phyloP scores from a whole-genome alignment of 2,888 invertebrate genomes.

The Cremastobaeus sp. region DNA sequence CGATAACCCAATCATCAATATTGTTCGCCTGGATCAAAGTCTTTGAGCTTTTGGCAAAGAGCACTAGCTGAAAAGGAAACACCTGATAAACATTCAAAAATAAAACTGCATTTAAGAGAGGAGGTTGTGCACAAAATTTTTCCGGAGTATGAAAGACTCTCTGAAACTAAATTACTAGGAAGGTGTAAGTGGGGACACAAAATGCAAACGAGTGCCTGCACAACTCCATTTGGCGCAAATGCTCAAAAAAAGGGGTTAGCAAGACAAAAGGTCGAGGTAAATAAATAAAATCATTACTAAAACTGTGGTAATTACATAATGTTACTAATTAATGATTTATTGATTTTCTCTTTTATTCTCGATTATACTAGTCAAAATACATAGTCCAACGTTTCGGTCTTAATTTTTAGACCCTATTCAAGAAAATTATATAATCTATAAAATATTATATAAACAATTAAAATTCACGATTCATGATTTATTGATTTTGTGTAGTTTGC shows the following conservation, averaged over 20 bases:
- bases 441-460: no score
- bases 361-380: no score
- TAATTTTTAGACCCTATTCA: conserved; percentile 13
- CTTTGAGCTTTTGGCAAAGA: conserved; percentile 54
- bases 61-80: conserved; percentile 15
- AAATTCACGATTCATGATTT: no score
- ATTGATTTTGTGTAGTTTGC: no score
- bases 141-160: conserved; percentile 7
- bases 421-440: no score
- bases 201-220: conserved; percentile 20
- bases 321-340: conserved; percentile 13
- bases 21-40: conserved; percentile 5
- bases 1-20: conserved; percentile 12
- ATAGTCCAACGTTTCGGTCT: no score
- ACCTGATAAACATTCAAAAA: conserved; percentile 14
- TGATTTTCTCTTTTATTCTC: background rate
- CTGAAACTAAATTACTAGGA: background rate
- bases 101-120: background rate
- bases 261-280: no score
- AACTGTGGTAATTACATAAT: no score
- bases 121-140: conserved; percentile 6
- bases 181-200: conserved; percentile 19
- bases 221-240: conserved; percentile 30
- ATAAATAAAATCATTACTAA: no score
- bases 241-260: no score